Evolutionary conservation across 1,140 invertebrate genomes (phyloP).

Genomic region (Aphelenchoides besseyi): DNA sequence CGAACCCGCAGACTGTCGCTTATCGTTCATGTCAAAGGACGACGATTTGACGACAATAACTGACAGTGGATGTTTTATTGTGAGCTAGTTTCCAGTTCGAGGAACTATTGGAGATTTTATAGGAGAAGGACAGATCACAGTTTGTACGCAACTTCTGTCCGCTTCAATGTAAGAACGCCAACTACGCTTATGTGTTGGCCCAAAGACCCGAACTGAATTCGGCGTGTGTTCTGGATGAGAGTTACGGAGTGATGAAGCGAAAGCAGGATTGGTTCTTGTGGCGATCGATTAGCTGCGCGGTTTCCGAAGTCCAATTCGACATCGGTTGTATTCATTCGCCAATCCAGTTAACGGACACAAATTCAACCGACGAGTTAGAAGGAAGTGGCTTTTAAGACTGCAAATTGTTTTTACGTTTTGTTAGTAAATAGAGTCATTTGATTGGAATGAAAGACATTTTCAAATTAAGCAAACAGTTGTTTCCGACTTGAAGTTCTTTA

Average conservation of each 20-base stretch:
- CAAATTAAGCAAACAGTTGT: too few species aligned
- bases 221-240: conserved; percentile 19
- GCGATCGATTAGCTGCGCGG: conserved; percentile 26
- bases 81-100: conserved; percentile 21
- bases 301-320: conserved; percentile 35
- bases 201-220: conserved; percentile 27
- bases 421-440: too few species aligned
- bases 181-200: conserved; percentile 21
- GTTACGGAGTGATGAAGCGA: conserved; percentile 30
- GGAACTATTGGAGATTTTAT: background rate
- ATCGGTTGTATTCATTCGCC: conserved; percentile 23
- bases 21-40: conserved; percentile 30
- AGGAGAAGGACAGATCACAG: conserved; percentile 27
- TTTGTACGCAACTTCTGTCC: conserved; percentile 40
- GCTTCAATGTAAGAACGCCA: conserved; percentile 23
- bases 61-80: conserved; percentile 43
- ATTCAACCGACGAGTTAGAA: background rate
- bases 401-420: too few species aligned
- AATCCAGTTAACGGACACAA: background rate
- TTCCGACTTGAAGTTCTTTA: too few species aligned
- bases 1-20: conserved; percentile 34
- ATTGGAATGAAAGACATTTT: too few species aligned
- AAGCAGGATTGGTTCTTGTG: conserved; percentile 39
- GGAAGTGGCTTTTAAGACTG: background rate
- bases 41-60: conserved; percentile 39